These are phyloP conservation scores for Himalopsyche anomala DNA, from an alignment of 2,888 invertebrate genomes.

Conservation along the genomic window DNA sequence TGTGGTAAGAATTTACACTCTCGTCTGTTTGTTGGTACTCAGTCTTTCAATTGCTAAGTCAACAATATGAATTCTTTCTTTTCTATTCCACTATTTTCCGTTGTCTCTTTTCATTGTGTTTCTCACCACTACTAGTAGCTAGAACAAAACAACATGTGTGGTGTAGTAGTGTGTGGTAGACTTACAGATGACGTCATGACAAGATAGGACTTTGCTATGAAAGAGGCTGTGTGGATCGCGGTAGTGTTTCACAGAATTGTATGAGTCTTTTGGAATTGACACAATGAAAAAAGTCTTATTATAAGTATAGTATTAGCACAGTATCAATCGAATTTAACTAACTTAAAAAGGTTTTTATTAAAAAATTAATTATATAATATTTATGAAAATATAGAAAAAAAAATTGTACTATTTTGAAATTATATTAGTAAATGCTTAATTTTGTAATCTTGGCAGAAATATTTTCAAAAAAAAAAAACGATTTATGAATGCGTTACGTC, in stretches of 20 bases:
- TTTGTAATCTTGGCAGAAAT: too few relatives aligned
- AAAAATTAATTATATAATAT: too few relatives aligned
- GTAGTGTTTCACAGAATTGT: not conserved
- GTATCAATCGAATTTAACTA: too few relatives aligned
- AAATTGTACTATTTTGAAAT: too few relatives aligned
- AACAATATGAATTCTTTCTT: slow-evolving; percentile 34
- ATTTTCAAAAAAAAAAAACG: too few relatives aligned
- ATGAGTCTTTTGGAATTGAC: too few relatives aligned
- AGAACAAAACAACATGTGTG: not conserved
- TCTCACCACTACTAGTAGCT: slow-evolving; percentile 9
- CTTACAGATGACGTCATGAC: not conserved
- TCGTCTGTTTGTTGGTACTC: slow-evolving; percentile 12
- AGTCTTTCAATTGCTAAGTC: slow-evolving; percentile 25
- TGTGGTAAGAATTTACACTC: slow-evolving; percentile 30
- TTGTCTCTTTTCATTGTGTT: slow-evolving; percentile 18
- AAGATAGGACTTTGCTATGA: not conserved
- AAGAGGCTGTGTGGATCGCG: not conserved
- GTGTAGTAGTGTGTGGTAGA: not conserved
- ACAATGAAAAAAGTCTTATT: too few relatives aligned
- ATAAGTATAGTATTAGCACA: too few relatives aligned
- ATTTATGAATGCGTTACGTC: too few relatives aligned
- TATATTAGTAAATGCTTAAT: too few relatives aligned
- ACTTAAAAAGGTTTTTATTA: too few relatives aligned
- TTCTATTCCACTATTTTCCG: slow-evolving; percentile 2
- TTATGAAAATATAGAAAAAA: too few relatives aligned